Conservation (phyloP, 2,888 invertebrate species). For the Aproaerema taeniolella region DNA sequence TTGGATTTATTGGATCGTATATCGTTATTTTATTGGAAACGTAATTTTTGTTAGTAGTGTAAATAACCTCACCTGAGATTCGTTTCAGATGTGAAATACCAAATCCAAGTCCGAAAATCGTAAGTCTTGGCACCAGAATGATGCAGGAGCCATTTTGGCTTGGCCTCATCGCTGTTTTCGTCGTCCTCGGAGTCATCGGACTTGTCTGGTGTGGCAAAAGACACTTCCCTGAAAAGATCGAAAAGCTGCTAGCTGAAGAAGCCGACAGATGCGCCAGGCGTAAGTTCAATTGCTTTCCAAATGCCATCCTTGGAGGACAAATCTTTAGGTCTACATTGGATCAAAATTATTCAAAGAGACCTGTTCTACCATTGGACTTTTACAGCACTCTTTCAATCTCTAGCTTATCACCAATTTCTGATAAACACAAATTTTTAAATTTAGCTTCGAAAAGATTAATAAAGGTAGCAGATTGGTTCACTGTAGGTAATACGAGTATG, state of each 20-base stretch:
- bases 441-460: slow-evolving; percentile 11
- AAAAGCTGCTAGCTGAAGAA: slow-evolving; percentile 88
- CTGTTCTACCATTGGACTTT: slow-evolving; percentile 23
- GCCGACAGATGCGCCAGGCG: slow-evolving; percentile 84
- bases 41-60: too few species aligned
- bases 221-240: slow-evolving; percentile 91
- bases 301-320: slow-evolving; percentile 37
- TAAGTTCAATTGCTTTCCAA: slow-evolving; percentile 46
- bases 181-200: slow-evolving; percentile 87
- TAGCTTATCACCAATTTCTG: slow-evolving; percentile 33
- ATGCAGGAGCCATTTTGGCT: slow-evolving; percentile 94
- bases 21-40: too few species aligned
- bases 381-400: slow-evolving; percentile 21
- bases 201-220: slow-evolving; percentile 90
- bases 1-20: too few species aligned
- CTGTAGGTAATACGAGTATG: slow-evolving; percentile 35
- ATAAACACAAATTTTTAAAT: slow-evolving; percentile 14
- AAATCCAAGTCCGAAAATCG: slow-evolving; percentile 69
- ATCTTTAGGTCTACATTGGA: slow-evolving; percentile 45
- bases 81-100: slow-evolving; percentile 84
- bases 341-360: slow-evolving; percentile 25
- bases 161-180: slow-evolving; percentile 89
- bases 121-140: slow-evolving; percentile 85
- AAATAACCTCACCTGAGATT: too few species aligned
- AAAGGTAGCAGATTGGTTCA: slow-evolving; percentile 26